Base-by-base conservation (phyloP, 2,797 vertebrate species). In the Amniataba percoides region DNA sequence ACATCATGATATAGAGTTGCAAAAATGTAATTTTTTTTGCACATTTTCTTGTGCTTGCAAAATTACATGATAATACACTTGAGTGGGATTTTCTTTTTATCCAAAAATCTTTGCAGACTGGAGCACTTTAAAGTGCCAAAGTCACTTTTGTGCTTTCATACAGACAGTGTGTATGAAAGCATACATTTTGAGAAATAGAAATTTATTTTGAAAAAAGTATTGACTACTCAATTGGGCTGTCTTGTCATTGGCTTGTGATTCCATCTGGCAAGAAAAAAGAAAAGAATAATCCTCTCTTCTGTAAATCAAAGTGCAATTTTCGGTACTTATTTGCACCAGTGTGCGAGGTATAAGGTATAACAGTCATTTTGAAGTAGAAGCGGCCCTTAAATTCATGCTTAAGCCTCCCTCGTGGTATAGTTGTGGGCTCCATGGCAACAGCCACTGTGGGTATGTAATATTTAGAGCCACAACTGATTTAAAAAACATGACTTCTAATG, bases 361-460 rank as follows among this genome's bases (percentile, higher is more conserved):
- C 34, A 3, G 34, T 34, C 34, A 34, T 34, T 34, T 7, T 34
- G 34, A 34, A 34, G 34, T 34, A 34, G 34, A 34, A 34, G 3
- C 3, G 3, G 7, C 34, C 34, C 34, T 34, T 34, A 34, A 34
- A 34, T 34, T 34, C 34, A 34, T 7, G 34, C 34, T n/a, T n/a
- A n/a, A n/a, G 3, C 27, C 27, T 27, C 27, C 2, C 27, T 27
- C 27, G 27, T 31, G 27, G 27, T 31, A 31, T 31, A 31, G 5
- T 31, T 31, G 27, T 31, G 27, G 27, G 27, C 27, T 31, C 43
- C 62, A 40, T 71, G 71, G 73, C 62, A 75, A 75, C 45, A 42
- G n/a, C 74, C 1, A 6, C 66, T n/a, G 12, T 52, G 58, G 69
- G 31, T 52, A n/a, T 12, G 0, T 25, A 65, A 23, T 19, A 11